Percentiles rank a stretch among this genome's conserved stretches.
These are phyloP conservation scores for Eupsilia transversa DNA, from an alignment of 2,888 invertebrate genomes.

Conservation along the genomic window DNA sequence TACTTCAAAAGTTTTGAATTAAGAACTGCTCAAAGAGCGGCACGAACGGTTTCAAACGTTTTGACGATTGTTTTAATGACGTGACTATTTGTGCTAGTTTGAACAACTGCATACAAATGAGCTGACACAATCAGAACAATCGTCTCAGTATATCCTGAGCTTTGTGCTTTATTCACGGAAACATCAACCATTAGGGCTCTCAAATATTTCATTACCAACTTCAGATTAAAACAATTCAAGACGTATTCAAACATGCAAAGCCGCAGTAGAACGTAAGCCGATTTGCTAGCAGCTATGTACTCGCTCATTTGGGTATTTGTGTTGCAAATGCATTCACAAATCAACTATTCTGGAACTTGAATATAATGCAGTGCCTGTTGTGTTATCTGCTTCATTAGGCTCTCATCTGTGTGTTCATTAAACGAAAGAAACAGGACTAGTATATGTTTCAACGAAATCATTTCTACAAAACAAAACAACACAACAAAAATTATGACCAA, in stretches of 20 bases:
- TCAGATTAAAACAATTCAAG: not conserved
- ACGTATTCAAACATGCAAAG: slow-evolving; percentile 23
- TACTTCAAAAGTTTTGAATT: no score
- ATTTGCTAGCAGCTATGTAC: slow-evolving; percentile 16
- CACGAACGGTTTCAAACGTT: not conserved
- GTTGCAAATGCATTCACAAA: slow-evolving; percentile 45
- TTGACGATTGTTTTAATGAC: not conserved
- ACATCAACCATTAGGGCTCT: not conserved
- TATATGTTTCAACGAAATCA: no score
- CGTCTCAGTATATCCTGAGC: not conserved
- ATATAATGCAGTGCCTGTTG: not conserved
- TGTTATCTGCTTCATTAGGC: not conserved
- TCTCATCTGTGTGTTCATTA: not conserved
- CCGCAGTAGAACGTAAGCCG: not conserved
- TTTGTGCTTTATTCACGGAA: not conserved
- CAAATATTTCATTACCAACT: not conserved
- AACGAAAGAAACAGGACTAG: no score
- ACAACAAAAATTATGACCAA: no score
- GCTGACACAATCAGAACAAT: no score
- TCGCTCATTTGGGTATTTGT: slow-evolving; percentile 34
- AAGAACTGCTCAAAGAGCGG: not conserved
- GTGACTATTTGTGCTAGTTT: no score
- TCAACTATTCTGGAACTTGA: slow-evolving; percentile 23
- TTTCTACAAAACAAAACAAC: no score
- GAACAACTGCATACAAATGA: not conserved